These are phyloP conservation scores for Siniperca undulata DNA, from an alignment of 2,797 vertebrate species.

Conservation along the genomic window DNA sequence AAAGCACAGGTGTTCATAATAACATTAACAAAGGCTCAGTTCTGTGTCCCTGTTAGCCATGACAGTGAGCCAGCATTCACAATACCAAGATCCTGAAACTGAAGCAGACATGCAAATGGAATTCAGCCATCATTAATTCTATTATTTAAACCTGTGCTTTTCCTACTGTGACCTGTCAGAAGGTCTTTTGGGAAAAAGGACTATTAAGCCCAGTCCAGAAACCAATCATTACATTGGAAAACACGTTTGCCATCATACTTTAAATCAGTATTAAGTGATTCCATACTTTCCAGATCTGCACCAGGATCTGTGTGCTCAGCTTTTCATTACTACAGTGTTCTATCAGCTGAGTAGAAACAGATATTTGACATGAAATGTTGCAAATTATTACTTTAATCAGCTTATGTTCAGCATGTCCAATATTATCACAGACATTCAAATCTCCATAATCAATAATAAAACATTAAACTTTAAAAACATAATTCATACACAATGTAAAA, in stretches of 20 bases:
- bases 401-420: constrained; percentile 23
- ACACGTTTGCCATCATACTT: neutral
- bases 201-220: neutral
- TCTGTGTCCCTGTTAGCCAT: neutral
- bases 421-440: constrained; percentile 12
- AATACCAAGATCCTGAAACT: neutral
- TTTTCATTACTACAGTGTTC: neutral
- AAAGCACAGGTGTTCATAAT: neutral
- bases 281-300: neutral
- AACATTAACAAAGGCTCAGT: neutral
- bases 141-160: neutral
- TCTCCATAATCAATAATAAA: constrained; percentile 17
- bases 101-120: neutral
- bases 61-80: neutral
- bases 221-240: neutral
- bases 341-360: neutral
- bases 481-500: constrained; percentile 12
- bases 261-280: neutral
- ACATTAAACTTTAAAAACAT: constrained; percentile 40
- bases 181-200: neutral
- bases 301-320: neutral
- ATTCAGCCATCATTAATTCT: neutral
- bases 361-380: neutral
- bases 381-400: constrained; percentile 65
- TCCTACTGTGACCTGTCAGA: neutral